A percentile compares a stretch with the other conserved stretches of the same genome.
Evolutionary conservation across 2,113 vertebrate species (phyloP).

Genomic region (Tympanuchus pallidicinctus): DNA sequence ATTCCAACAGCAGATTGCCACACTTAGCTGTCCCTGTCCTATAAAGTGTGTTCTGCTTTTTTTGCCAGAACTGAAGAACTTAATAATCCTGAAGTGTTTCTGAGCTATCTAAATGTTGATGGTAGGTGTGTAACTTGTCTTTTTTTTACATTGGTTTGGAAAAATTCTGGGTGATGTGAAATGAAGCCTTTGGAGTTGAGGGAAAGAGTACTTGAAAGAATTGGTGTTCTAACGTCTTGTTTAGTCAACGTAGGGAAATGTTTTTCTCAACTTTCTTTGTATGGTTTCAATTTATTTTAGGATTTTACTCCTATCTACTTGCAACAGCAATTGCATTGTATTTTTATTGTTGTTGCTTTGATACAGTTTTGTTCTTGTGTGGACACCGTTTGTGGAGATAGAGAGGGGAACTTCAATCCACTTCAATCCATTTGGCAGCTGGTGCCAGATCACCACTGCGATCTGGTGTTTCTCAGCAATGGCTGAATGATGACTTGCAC

Average conservation of each 20-base stretch:
- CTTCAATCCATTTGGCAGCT: background rate
- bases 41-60: conserved; percentile 56
- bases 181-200: background rate
- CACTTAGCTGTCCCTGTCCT: conserved; percentile 33
- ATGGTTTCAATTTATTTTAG: background rate
- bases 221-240: background rate
- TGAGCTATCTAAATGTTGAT: conserved; percentile 62
- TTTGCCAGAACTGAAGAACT: conserved; percentile 60
- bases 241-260: background rate
- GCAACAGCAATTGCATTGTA: background rate
- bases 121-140: conserved; percentile 63
- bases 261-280: background rate
- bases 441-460: background rate
- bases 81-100: conserved; percentile 62
- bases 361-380: background rate
- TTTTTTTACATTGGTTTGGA: conserved; percentile 63
- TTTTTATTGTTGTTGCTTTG: background rate
- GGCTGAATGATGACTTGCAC: background rate
- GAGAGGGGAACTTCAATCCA: background rate
- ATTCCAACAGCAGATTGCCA: conserved; percentile 20
- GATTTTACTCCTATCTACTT: background rate
- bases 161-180: conserved; percentile 17
- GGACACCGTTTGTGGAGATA: background rate
- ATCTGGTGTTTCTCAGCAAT: background rate
- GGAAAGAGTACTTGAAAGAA: background rate